A percentile compares a stretch with the other conserved stretches of the same genome.
Evolutionary conservation across 2,888 invertebrate genomes (phyloP).

Genomic region (Mesorhabditis belari): DNA sequence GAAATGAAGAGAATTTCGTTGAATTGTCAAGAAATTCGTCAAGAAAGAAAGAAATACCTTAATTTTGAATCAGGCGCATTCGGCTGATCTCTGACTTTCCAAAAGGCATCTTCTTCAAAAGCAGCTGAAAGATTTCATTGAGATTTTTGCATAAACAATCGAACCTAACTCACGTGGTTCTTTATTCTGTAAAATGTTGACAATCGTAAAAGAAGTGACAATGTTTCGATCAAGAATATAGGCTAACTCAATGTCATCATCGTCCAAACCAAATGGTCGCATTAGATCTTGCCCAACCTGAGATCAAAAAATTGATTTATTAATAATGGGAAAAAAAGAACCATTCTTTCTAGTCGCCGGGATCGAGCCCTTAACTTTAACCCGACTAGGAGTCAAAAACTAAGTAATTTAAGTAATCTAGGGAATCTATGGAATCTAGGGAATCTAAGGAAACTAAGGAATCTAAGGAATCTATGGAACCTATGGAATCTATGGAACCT

Average conservation of each 20-base stretch:
- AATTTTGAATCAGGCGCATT: background rate
- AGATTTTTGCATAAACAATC: background rate
- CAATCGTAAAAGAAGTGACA: slow-evolving; percentile 30
- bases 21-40: slow-evolving; percentile 3
- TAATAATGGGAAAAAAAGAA: no score
- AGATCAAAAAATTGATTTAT: background rate
- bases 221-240: slow-evolving; percentile 36
- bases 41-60: background rate
- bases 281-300: slow-evolving; percentile 40
- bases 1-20: no score
- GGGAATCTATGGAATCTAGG: no score
- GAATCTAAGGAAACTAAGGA: no score
- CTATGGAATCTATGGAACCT: no score
- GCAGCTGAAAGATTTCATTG: slow-evolving; percentile 13
- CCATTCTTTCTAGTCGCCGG: no score
- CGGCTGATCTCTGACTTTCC: slow-evolving; percentile 10
- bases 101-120: slow-evolving; percentile 29
- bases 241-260: slow-evolving; percentile 33
- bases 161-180: slow-evolving; percentile 28
- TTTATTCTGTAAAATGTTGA: slow-evolving; percentile 23
- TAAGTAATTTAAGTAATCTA: no score
- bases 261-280: slow-evolving; percentile 37
- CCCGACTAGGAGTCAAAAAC: no score
- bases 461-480: no score
- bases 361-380: no score